Evolutionary conservation across 2,797 vertebrate species (phyloP).

Genomic region (Rhadinocentrus ornatus): DNA sequence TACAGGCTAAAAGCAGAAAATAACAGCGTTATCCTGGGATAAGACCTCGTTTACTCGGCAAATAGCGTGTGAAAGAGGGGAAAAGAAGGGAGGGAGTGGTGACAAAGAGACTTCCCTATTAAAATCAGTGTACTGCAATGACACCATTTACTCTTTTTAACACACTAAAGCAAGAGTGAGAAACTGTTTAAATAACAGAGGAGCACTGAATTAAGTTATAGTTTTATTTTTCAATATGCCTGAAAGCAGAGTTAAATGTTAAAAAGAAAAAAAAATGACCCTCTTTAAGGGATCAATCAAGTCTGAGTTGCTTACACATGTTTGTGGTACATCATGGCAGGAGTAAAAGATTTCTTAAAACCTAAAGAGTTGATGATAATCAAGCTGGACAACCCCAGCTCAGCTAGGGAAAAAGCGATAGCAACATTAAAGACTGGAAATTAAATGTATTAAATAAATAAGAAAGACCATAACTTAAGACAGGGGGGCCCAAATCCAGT

Average conservation of each 20-base stretch:
- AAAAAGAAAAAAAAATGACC: no score
- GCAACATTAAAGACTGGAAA: neutral
- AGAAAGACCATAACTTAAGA: no score
- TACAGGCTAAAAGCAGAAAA: conserved; percentile 57
- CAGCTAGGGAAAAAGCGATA: no score
- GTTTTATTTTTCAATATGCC: neutral
- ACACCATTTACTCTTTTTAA: conserved; percentile 52
- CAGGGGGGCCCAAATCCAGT: no score
- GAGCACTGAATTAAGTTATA: neutral
- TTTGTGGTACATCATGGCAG: no score
- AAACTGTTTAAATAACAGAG: conserved; percentile 10
- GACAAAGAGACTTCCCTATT: conserved; percentile 23
- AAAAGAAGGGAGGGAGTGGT: neutral
- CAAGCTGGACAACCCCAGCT: no score
- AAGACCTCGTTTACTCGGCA: conserved; percentile 63
- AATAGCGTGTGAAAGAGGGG: conserved; percentile 38
- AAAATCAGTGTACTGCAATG: conserved; percentile 42
- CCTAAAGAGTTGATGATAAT: no score
- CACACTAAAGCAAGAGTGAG: conserved; percentile 33
- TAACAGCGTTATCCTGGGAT: conserved; percentile 64
- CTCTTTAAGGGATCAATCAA: no score
- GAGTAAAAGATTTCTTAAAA: no score
- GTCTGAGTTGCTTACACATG: no score
- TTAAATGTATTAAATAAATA: no score
- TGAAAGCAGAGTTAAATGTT: neutral